These are phyloP conservation scores for Diplazon laetatorius DNA, from an alignment of 2,888 invertebrate genomes.

Conservation along the genomic window DNA sequence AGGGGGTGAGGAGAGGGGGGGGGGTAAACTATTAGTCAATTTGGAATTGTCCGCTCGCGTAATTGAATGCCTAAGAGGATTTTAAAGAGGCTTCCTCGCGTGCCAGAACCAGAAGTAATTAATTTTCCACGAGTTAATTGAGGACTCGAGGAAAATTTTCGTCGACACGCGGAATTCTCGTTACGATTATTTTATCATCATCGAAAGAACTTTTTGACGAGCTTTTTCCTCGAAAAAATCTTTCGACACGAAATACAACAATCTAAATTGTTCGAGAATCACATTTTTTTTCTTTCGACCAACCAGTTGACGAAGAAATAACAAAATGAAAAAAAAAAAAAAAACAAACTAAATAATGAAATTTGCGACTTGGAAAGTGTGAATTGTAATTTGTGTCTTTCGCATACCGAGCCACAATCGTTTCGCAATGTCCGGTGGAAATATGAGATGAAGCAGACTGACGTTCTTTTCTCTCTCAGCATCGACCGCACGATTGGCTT, in stretches of 20 bases:
- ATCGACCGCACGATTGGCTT: conserved; percentile 95
- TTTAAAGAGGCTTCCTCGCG: conserved; percentile 18
- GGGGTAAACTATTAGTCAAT: conserved; percentile 23
- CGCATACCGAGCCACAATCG: conserved; percentile 95
- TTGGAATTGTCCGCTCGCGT: conserved; percentile 5
- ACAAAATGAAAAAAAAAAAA: too few species aligned
- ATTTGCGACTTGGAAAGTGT: too few species aligned
- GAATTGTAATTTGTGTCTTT: too few species aligned
- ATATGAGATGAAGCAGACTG: conserved; percentile 95
- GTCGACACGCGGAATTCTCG: neutral
- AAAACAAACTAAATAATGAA: too few species aligned
- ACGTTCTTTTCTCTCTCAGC: conserved; percentile 97
- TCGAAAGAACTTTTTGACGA: neutral
- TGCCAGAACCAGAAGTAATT: conserved; percentile 35
- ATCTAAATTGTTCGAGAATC: too few species aligned
- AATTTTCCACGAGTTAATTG: conserved; percentile 26
- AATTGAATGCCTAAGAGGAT: conserved; percentile 41
- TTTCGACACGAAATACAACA: too few species aligned
- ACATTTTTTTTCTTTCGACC: too few species aligned
- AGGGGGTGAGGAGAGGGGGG: too few species aligned
- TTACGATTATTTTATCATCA: conserved; percentile 1
- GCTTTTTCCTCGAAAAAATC: too few species aligned
- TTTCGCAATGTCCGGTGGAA: conserved; percentile 97
- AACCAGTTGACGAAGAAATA: too few species aligned
- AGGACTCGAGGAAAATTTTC: neutral